Evolutionary conservation across 92 coral and sea anemone genomes (phyloP), one percentile per base, ranked within the genome.

Genomic region (Desmophyllum pertusum): DNA sequence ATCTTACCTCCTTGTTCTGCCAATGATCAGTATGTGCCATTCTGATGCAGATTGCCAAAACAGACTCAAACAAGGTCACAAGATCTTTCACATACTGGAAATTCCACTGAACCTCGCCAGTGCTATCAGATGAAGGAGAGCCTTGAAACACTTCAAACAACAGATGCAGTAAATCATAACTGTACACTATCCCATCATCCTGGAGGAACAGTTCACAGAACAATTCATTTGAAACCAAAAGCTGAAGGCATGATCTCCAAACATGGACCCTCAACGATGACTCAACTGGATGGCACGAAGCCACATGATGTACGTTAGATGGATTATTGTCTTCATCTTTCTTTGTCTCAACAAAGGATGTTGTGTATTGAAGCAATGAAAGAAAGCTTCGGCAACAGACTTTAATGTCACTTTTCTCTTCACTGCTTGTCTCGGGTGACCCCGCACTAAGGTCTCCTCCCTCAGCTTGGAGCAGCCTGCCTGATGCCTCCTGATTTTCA

Each of bases 241-340:
- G 87, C 73, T 88, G 93, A 69, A 97, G 91, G 69, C 99, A 92
- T 0, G 98, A 90, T 52, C 85, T 91, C 99, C 99, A 97, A 10
- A 97, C 89, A 21, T 88, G 92, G 35, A 87, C 88, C 40, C 95
- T 85, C 59, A 94, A 85, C 62, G 95, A 84, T 38, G 89, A 75
- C 18, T 88, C 92, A 27, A 53, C 87, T 10, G 83, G 89, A 37
- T 81, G 78, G 13, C 78, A 84, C 0, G 85, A 38, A 4, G 57
- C 65, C 21, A 21, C 6, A 5, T 1, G 33, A 21, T 73, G 27
- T 29, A 45, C 30, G 50, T 45, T 25, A 18, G 57, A 21, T 57
- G 70, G 13, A n/a, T 8, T 37, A 14, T 37, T 61, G 23, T 6
- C 62, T 37, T 33, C 35, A 27, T 40, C 61, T 23, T 67, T 27